These are phyloP conservation scores for Melitaea athalia DNA, from an alignment of 2,888 invertebrate species.

Conservation along the genomic window DNA sequence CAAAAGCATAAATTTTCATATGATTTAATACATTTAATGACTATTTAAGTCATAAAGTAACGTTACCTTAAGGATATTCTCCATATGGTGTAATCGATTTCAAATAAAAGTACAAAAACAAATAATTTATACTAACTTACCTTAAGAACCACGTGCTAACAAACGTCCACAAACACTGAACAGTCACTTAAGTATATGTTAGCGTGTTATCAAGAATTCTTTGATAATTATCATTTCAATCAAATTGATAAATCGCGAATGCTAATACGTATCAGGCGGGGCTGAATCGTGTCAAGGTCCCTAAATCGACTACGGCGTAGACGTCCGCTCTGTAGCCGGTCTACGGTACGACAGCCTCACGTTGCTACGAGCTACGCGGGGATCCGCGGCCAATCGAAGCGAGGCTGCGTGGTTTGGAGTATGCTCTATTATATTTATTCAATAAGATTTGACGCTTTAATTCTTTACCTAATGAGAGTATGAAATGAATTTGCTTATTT, in stretches of 20 bases:
- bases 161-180: slow-evolving; percentile 15
- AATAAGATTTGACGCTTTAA: too few relatives aligned
- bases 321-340: slow-evolving; percentile 76
- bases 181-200: slow-evolving; percentile 14
- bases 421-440: slow-evolving; percentile 57
- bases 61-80: not conserved
- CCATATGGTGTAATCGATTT: slow-evolving; percentile 17
- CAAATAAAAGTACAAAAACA: slow-evolving; percentile 10
- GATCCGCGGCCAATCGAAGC: slow-evolving; percentile 80
- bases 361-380: slow-evolving; percentile 81
- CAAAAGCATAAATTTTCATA: not conserved
- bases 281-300: slow-evolving; percentile 75
- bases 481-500: too few relatives aligned
- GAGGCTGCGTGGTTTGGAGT: slow-evolving; percentile 67
- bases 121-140: slow-evolving; percentile 13
- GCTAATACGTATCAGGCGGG: slow-evolving; percentile 55
- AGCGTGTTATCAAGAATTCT: slow-evolving; percentile 23
- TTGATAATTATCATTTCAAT: slow-evolving; percentile 37
- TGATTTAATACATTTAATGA: not conserved
- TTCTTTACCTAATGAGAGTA: too few relatives aligned
- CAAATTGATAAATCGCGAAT: slow-evolving; percentile 37
- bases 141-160: slow-evolving; percentile 17
- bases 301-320: slow-evolving; percentile 61
- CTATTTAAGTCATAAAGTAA: not conserved
- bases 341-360: slow-evolving; percentile 77